These are phyloP conservation scores for Caenorhabditis imperialis DNA, from an alignment of 2,888 invertebrate species.

Conservation along the genomic window DNA sequence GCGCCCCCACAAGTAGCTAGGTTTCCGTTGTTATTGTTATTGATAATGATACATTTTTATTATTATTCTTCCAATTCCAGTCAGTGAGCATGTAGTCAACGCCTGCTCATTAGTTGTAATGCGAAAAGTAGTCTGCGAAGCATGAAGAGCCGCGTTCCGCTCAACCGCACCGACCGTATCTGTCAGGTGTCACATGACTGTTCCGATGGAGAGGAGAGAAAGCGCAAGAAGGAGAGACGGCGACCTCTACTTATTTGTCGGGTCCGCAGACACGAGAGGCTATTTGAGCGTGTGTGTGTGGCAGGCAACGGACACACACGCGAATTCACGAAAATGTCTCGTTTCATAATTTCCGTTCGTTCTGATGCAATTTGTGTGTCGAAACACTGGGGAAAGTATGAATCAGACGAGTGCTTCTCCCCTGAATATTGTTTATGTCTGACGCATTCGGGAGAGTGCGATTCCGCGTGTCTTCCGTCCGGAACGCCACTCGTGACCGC, in stretches of 20 bases:
- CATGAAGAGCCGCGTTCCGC: too few species aligned
- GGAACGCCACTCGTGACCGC: too few species aligned
- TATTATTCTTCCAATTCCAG: too few species aligned
- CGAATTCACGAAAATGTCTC: background rate
- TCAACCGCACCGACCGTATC: slow-evolving; percentile 6
- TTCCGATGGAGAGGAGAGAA: slow-evolving; percentile 4
- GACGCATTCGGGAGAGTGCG: too few species aligned
- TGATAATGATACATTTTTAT: slow-evolving; percentile 15
- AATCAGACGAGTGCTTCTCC: too few species aligned
- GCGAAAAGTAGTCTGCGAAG: too few species aligned
- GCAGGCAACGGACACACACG: background rate
- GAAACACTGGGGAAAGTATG: too few species aligned
- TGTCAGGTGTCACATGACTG: background rate
- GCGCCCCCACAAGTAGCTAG: slow-evolving; percentile 8
- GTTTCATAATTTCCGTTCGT: slow-evolving; percentile 1
- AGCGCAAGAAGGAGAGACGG: background rate
- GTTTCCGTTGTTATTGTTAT: slow-evolving; percentile 35
- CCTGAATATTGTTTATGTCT: too few species aligned
- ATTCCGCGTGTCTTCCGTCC: too few species aligned
- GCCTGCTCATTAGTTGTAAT: too few species aligned
- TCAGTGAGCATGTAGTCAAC: too few species aligned
- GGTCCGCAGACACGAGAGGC: slow-evolving; percentile 25
- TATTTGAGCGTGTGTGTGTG: background rate
- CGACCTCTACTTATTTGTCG: slow-evolving; percentile 34
- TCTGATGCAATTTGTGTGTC: slow-evolving; percentile 9